Conservation (phyloP, 2,113 vertebrate genomes). For the Nothobranchius furzeri region DNA sequence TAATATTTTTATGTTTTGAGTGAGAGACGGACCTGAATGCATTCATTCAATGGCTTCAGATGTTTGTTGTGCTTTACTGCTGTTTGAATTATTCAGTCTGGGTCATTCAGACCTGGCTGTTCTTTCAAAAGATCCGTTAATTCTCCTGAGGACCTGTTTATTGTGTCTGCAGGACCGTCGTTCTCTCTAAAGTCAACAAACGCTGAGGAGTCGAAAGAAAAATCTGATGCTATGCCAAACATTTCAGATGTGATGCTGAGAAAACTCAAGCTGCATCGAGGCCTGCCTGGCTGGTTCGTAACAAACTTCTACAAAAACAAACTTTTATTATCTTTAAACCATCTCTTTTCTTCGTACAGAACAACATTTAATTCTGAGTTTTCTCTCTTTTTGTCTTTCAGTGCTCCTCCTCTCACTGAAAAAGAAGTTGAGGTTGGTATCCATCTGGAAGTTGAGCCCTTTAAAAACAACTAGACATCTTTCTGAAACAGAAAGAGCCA, state of each 20-base stretch:
- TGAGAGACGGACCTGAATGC: too few relatives aligned
- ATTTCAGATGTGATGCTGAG: slow-evolving; percentile 92
- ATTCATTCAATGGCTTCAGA: not conserved
- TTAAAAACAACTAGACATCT: not conserved
- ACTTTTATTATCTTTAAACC: not conserved
- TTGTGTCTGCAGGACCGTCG: slow-evolving; percentile 73
- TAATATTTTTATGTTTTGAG: not conserved
- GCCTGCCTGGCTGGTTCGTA: slow-evolving; percentile 88
- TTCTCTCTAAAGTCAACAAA: slow-evolving; percentile 60
- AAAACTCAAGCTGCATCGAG: slow-evolving; percentile 90
- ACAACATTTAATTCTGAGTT: slow-evolving; percentile 10
- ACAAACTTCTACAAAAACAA: slow-evolving; percentile 2
- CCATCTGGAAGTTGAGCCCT: not conserved
- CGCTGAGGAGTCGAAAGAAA: slow-evolving; percentile 83
- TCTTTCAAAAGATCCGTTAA: too few relatives aligned
- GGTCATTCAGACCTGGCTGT: too few relatives aligned
- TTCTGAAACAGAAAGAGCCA: not conserved
- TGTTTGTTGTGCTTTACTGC: not conserved
- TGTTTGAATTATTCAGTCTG: not conserved
- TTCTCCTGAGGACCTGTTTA: not conserved
- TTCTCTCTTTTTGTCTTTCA: slow-evolving; percentile 73
- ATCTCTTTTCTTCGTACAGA: not conserved
- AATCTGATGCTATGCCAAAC: slow-evolving; percentile 90
- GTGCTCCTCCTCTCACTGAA: slow-evolving; percentile 91
- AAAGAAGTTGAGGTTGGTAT: slow-evolving; percentile 96